A percentile compares a stretch with the other conserved stretches of the same genome.
Evolutionary conservation across 2,113 vertebrate genomes (phyloP).

Genomic region (Pipra filicauda): DNA sequence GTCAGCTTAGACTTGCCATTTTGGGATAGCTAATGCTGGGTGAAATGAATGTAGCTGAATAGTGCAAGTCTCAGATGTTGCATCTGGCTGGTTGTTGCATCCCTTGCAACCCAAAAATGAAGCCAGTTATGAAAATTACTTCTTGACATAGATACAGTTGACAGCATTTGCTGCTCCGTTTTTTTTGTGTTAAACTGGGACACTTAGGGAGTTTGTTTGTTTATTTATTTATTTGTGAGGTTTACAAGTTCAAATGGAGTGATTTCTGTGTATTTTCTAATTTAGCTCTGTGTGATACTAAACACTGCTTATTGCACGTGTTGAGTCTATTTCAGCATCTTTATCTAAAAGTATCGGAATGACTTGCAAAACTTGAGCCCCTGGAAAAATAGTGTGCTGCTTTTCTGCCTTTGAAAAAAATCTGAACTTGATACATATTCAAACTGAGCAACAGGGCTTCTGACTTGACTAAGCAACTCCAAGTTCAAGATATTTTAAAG

Average conservation of each 20-base stretch:
- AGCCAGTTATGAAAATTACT: background rate
- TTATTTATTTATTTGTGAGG: background rate
- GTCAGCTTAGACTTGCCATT: accelerated
- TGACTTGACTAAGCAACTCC: background rate
- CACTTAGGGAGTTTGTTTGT: background rate
- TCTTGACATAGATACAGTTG: background rate
- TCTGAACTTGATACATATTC: background rate
- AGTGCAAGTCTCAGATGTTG: background rate
- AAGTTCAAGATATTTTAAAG: slow-evolving; percentile 19
- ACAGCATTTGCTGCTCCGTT: background rate
- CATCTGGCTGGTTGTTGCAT: background rate
- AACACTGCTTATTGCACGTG: background rate
- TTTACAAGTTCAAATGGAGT: background rate
- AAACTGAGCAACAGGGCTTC: background rate
- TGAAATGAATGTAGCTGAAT: background rate
- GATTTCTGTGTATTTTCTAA: background rate
- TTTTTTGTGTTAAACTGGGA: background rate
- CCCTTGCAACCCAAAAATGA: background rate
- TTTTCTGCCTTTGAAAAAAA: background rate
- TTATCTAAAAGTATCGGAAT: background rate
- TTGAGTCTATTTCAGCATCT: background rate
- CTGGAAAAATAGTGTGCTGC: background rate
- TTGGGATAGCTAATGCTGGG: background rate
- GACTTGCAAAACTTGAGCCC: background rate
- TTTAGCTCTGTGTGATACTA: background rate